Percentiles rank a stretch among this genome's conserved stretches.
Evolutionary conservation across 1,140 invertebrate genomes (phyloP).

Genomic region (Aphaenogaster floridana): DNA sequence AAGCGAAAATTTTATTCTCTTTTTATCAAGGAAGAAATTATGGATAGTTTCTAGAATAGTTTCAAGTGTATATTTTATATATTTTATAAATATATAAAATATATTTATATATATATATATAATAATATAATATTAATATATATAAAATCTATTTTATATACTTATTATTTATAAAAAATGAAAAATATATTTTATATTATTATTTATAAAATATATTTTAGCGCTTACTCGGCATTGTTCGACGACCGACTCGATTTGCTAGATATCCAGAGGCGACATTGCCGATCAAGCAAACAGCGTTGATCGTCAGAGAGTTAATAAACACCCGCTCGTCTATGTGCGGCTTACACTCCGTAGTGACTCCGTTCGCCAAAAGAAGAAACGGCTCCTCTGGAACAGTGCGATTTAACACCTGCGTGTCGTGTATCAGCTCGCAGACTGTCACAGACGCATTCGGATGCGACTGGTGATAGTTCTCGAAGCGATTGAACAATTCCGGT

Average conservation of each 20-base stretch:
- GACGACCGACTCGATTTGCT: slow-evolving; percentile 78
- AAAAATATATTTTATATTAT: too few species aligned
- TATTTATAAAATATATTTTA: too few species aligned
- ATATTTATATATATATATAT: too few species aligned
- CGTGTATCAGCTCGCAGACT: slow-evolving; percentile 85
- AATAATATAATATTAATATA: too few species aligned
- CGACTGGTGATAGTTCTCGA: slow-evolving; percentile 85
- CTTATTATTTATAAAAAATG: too few species aligned
- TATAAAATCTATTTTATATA: too few species aligned
- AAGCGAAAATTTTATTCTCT: slow-evolving; percentile 4
- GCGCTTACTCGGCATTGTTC: slow-evolving; percentile 78
- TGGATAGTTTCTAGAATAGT: not conserved
- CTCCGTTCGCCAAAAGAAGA: not conserved
- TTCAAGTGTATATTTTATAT: not conserved
- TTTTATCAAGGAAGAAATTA: not conserved
- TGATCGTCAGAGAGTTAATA: slow-evolving; percentile 86
- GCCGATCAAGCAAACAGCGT: slow-evolving; percentile 84
- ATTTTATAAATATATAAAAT: too few species aligned
- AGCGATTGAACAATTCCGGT: slow-evolving; percentile 89
- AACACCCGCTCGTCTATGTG: slow-evolving; percentile 84
- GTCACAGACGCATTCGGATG: slow-evolving; percentile 85
- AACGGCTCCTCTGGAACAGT: not conserved
- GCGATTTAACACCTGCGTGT: not conserved
- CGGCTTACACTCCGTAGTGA: slow-evolving; percentile 50
- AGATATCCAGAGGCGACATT: slow-evolving; percentile 84